Evolutionary conservation across 2,113 vertebrate genomes (phyloP).

Genomic region (Ceyx margarethae): DNA sequence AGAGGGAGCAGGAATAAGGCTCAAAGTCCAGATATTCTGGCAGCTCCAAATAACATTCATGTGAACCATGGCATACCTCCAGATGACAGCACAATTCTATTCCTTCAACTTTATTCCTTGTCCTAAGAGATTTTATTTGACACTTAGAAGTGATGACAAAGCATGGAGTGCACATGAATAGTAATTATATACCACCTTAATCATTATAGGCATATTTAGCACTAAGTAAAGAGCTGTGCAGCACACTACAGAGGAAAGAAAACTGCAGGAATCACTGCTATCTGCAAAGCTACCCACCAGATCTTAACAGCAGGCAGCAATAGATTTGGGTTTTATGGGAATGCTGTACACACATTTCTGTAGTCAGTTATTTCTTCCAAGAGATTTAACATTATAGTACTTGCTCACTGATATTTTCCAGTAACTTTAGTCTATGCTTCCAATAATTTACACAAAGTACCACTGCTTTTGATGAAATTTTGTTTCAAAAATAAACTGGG

Average conservation of each 20-base stretch:
- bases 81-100: neutral
- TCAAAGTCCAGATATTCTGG: neutral
- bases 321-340: neutral
- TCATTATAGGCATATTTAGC: neutral
- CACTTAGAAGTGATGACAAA: neutral
- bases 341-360: neutral
- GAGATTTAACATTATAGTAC: neutral
- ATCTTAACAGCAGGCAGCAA: slow-evolving; percentile 10
- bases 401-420: neutral
- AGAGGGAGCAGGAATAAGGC: neutral
- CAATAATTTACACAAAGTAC: neutral
- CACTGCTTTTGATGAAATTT: neutral
- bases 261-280: neutral
- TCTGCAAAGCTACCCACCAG: neutral
- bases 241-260: neutral
- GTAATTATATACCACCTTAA: neutral
- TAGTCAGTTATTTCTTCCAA: neutral
- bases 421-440: neutral
- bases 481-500: neutral
- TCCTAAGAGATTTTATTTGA: neutral
- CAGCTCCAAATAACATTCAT: neutral
- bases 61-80: neutral
- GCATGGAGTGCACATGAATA: neutral
- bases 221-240: neutral
- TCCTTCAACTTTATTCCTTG: neutral